phyloP scores from a whole-genome alignment of 2,113 vertebrate genomes.

The Isurus oxyrinchus region DNA sequence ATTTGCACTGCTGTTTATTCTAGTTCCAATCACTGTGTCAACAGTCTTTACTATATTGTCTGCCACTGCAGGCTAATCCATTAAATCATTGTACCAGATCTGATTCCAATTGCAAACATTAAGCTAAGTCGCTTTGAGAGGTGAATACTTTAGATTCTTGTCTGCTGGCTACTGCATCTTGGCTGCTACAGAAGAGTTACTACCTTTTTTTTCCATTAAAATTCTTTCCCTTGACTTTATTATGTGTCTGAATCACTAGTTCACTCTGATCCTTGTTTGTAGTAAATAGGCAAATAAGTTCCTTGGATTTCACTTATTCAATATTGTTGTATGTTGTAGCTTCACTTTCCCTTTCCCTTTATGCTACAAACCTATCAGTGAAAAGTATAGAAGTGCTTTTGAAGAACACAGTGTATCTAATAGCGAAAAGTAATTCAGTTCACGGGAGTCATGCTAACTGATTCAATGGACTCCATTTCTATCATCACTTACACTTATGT shows the following conservation, averaged over 20 bases:
- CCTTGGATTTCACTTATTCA: not conserved
- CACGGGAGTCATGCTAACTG: not conserved
- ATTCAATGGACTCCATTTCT: not conserved
- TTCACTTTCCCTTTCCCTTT: not conserved
- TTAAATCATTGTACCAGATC: constrained; percentile 14
- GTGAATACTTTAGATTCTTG: not conserved
- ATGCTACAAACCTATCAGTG: not conserved
- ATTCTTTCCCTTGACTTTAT: not conserved
- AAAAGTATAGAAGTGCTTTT: not conserved
- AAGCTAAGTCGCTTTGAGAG: not conserved
- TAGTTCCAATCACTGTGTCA: not conserved
- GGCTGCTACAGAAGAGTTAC: not conserved
- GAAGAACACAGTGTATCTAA: not conserved
- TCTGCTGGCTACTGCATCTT: not conserved
- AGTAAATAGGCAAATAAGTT: not conserved
- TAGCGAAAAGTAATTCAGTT: not conserved
- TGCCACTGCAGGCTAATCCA: not conserved
- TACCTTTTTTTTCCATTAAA: not conserved
- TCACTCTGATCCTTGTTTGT: not conserved
- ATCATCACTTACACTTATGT: not conserved
- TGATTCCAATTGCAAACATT: constrained; percentile 14
- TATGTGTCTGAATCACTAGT: not conserved
- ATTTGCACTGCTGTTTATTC: not conserved
- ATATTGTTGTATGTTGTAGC: not conserved
- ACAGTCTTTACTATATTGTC: constrained; percentile 2